A percentile compares a stretch with the other conserved stretches of the same genome.
phyloP scores from a whole-genome alignment of 1,140 invertebrate species.

The Bactericera cockerelli region DNA sequence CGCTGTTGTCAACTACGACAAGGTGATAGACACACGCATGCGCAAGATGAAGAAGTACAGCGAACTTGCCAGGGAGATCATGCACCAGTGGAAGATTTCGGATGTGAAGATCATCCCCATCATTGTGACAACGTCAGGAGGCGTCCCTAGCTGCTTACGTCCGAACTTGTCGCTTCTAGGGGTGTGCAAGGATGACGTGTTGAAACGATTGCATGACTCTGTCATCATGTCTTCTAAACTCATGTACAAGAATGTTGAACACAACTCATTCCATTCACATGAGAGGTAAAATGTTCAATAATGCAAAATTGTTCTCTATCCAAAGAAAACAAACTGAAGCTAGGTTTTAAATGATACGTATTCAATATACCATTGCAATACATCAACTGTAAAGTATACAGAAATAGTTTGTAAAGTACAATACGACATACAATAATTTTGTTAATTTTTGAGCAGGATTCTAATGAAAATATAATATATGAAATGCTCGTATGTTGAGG shows the following conservation, averaged over 20 bases:
- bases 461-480: too few relatives aligned
- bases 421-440: too few relatives aligned
- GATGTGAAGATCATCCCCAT: constrained; percentile 6
- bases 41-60: not conserved
- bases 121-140: not conserved
- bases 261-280: too few relatives aligned
- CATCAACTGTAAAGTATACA: too few relatives aligned
- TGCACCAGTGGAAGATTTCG: not conserved
- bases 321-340: too few relatives aligned
- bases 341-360: too few relatives aligned
- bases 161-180: not conserved
- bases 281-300: too few relatives aligned
- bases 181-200: not conserved
- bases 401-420: too few relatives aligned
- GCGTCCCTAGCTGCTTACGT: not conserved
- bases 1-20: constrained; percentile 5
- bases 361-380: too few relatives aligned
- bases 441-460: too few relatives aligned
- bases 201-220: constrained; percentile 6
- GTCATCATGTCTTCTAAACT: not conserved
- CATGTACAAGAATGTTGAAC: not conserved
- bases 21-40: not conserved
- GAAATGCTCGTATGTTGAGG: too few relatives aligned
- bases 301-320: too few relatives aligned
- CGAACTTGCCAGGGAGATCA: not conserved